Evolutionary conservation across 2,888 invertebrate species (phyloP), one percentile per base, ranked within the genome.

Genomic region (Plutella xylostella): DNA sequence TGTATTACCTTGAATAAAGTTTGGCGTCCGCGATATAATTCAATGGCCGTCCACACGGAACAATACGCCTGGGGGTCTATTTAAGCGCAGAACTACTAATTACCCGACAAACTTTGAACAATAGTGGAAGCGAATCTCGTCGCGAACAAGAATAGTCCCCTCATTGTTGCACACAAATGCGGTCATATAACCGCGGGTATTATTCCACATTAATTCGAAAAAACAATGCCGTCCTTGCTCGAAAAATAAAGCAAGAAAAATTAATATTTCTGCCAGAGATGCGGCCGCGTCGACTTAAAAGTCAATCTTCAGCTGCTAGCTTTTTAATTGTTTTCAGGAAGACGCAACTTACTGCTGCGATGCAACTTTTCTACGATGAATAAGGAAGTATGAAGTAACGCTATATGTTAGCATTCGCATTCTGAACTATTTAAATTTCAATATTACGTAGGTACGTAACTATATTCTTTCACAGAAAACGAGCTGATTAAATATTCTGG

Each of bases 41-140:
- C 25, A 22, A 14, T 22, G 22, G 22, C 40, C 33, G 22, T 33
- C 14, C 31, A 9, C 17, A n/a, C 37, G n/a, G 35, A 20, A 75
- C 72, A 79, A 78, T 77, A 68, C 70, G 69, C 70, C 72, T 68
- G 4, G 70, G 65, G 72, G 71, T 74, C 72, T 65, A 79, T 80
- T 80, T 77, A 80, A 61, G 63, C 60, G 65, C 67, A 78, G 76
- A 76, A 77, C 68, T 71, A 77, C 79, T 82, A 82, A 82, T 82
- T 82, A 82, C 77, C 39, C 22, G 73, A 76, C 79, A 74, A 82
- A 80, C 78, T 82, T 80, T 78, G 74, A 82, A 82, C 80, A 82
- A 82, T 82, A 78, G 78, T 79, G 78, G 79, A 79, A 78, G 69
- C 68, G 66, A 77, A 80, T 78, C 78, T 80, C 78, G 76, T 77